Percentiles rank a stretch among this genome's conserved stretches.
Conservation (phyloP, 2,113 vertebrate species). For the Melanostigma gelatinosum region DNA sequence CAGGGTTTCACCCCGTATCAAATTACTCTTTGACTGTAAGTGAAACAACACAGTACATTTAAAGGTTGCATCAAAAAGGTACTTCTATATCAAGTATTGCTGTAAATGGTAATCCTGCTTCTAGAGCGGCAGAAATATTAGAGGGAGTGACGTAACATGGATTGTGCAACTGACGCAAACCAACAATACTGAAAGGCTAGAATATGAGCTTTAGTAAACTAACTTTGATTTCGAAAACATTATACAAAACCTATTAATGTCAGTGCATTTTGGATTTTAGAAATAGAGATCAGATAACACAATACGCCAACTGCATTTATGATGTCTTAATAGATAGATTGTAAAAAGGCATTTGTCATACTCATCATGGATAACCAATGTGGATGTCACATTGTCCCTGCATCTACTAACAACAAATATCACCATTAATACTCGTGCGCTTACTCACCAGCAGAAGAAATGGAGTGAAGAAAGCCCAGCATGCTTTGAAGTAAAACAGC, state of each 20-base stretch:
- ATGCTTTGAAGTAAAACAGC: conserved; percentile 86
- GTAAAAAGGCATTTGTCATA: neutral
- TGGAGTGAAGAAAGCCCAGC: conserved; percentile 85
- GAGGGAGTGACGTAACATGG: conserved; percentile 3
- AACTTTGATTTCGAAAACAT: neutral
- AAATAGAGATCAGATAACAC: neutral
- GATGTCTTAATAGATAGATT: neutral
- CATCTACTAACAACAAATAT: neutral
- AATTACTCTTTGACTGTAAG: conserved; percentile 22
- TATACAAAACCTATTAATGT: neutral
- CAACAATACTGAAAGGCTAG: neutral
- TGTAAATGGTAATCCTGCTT: conserved; percentile 3
- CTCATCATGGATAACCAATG: neutral
- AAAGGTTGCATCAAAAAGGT: neutral
- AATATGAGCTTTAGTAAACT: neutral
- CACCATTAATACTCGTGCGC: neutral
- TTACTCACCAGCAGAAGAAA: conserved; percentile 83
- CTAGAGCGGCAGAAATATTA: neutral
- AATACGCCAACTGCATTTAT: neutral
- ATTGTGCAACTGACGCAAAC: conserved; percentile 4
- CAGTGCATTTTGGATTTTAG: neutral
- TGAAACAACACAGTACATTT: neutral
- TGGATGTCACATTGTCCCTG: neutral
- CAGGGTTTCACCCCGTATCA: conserved; percentile 6
- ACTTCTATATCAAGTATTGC: neutral